Evolutionary conservation across 2,797 vertebrate genomes (phyloP).

Genomic region (Pseudotriccus pelzelni): DNA sequence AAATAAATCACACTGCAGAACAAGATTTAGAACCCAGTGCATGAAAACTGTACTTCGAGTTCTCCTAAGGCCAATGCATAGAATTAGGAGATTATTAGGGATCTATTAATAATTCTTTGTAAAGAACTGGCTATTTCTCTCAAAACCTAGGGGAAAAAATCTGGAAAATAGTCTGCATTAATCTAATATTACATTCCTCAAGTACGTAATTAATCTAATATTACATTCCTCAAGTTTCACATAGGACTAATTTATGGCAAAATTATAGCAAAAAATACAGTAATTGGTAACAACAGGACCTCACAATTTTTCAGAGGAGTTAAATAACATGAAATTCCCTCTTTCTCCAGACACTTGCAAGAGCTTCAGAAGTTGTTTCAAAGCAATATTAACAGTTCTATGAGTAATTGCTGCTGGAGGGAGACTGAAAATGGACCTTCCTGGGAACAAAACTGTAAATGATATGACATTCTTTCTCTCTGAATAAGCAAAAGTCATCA

Average conservation of each 20-base stretch:
- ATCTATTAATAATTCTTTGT: not conserved
- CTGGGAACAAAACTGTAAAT: slow-evolving; percentile 23
- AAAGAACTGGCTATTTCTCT: not conserved
- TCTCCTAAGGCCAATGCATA: not conserved
- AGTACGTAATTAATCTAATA: not conserved
- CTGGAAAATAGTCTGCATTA: not conserved
- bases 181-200: not conserved
- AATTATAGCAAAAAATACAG: not conserved
- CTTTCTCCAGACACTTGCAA: not conserved
- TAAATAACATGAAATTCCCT: not conserved
- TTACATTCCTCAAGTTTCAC: not conserved
- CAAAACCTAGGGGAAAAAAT: not conserved
- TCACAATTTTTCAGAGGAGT: not conserved
- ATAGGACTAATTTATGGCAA: not conserved
- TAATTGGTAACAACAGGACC: not conserved
- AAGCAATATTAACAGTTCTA: slow-evolving; percentile 41
- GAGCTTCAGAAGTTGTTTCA: slow-evolving; percentile 23
- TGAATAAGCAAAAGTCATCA: slow-evolving; percentile 44
- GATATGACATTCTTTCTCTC: slow-evolving; percentile 8
- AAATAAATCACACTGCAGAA: not conserved
- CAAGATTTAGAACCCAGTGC: not conserved
- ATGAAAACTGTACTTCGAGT: not conserved
- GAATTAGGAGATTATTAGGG: not conserved
- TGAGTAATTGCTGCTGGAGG: slow-evolving; percentile 36
- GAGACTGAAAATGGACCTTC: slow-evolving; percentile 28